Evolutionary conservation across 1,140 invertebrate genomes (phyloP).

Genomic region (Manduca sexta): DNA sequence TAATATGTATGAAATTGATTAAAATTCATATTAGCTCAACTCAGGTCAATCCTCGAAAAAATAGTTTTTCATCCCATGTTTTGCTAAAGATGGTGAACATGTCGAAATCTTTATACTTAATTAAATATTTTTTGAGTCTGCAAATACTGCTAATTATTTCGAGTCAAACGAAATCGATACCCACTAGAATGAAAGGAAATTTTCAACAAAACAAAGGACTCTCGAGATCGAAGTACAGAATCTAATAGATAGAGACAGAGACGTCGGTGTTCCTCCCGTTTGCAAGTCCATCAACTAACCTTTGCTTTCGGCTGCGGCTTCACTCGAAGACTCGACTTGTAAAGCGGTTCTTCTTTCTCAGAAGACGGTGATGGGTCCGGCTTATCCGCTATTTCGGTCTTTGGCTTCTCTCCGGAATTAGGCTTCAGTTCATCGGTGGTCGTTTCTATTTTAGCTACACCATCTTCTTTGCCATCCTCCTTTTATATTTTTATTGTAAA

Average conservation of each 20-base stretch:
- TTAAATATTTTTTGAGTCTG: too few species aligned
- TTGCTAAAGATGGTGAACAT: too few species aligned
- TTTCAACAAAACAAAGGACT: conserved; percentile 25
- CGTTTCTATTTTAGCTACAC: conserved; percentile 60
- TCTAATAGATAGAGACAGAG: conserved; percentile 45
- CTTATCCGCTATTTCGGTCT: conserved; percentile 16
- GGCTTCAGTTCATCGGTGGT: conserved; percentile 63
- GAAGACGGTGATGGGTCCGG: conserved; percentile 29
- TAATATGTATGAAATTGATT: conserved; percentile 2
- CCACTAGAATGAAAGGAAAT: conserved; percentile 21
- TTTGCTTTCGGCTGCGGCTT: conserved; percentile 52
- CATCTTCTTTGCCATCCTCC: conserved; percentile 46
- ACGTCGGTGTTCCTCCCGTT: conserved; percentile 6
- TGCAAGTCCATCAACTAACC: conserved; percentile 51
- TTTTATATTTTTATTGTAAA: conserved; percentile 58
- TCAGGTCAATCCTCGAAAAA: too few species aligned
- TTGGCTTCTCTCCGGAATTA: conserved; percentile 32
- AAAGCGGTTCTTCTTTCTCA: conserved; percentile 67
- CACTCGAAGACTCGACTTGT: conserved; percentile 66
- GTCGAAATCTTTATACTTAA: too few species aligned
- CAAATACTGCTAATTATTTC: too few species aligned
- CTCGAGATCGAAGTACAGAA: conserved; percentile 27
- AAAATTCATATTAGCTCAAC: too few species aligned
- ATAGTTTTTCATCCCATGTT: too few species aligned
- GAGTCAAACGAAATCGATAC: too few species aligned